Conservation (phyloP, 2,888 invertebrate species). For the Cephus pulcher region DNA sequence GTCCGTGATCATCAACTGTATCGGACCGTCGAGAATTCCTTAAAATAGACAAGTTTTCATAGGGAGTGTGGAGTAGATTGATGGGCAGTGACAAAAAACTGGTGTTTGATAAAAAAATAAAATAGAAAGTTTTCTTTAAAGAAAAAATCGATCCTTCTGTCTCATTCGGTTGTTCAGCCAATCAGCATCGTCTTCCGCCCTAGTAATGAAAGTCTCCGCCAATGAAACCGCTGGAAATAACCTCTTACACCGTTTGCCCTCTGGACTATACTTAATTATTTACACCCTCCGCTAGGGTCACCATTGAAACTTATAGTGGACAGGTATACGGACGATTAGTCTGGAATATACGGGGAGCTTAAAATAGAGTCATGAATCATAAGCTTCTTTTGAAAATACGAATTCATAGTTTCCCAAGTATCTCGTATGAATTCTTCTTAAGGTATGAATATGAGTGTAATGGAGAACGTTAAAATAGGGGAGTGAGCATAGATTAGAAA, state of each 20-base stretch:
- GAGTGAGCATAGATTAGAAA: background rate
- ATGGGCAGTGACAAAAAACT: background rate
- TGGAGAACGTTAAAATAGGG: no score
- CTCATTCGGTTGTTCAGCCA: background rate
- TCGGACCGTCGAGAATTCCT: background rate
- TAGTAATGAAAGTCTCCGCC: background rate
- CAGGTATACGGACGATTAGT: background rate
- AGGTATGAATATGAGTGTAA: background rate
- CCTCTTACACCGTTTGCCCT: background rate
- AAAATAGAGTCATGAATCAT: background rate
- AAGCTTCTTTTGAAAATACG: background rate
- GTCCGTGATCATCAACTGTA: background rate
- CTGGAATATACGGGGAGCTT: background rate
- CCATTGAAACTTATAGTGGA: background rate
- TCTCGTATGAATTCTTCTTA: background rate
- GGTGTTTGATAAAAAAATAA: background rate
- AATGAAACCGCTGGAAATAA: slow-evolving; percentile 4
- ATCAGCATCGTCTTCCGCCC: background rate
- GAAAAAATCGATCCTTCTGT: background rate
- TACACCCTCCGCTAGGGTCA: background rate
- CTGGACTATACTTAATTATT: background rate
- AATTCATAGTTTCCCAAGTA: background rate
- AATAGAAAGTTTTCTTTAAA: background rate
- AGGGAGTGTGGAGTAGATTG: background rate
- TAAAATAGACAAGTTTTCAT: background rate